A percentile compares a stretch with the other conserved stretches of the same genome.
Conservation (phyloP, 2,888 invertebrate genomes). For the Abrostola triplasia region DNA sequence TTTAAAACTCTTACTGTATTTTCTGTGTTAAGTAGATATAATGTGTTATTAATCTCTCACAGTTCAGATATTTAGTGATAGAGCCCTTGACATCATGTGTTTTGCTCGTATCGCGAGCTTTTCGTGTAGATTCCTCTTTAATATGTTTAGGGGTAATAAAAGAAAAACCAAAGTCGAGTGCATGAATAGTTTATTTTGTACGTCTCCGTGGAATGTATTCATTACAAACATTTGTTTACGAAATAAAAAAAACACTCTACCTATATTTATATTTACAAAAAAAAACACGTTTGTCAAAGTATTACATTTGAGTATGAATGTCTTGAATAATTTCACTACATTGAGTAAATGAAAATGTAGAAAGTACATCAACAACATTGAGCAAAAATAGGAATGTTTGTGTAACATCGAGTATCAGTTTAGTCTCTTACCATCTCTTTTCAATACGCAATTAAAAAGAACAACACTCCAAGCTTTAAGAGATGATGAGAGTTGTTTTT, state of each 20-base stretch:
- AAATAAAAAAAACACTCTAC: conserved; percentile 71
- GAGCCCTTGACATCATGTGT: too few species aligned
- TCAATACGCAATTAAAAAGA: conserved; percentile 31
- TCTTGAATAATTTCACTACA: conserved; percentile 74
- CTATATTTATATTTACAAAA: conserved; percentile 73
- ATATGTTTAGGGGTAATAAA: conserved; percentile 19
- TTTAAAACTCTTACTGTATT: too few species aligned
- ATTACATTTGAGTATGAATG: conserved; percentile 77
- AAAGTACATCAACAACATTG: conserved; percentile 60
- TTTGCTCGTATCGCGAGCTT: neutral
- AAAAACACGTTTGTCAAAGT: conserved; percentile 63
- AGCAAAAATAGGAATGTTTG: conserved; percentile 66
- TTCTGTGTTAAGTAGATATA: too few species aligned
- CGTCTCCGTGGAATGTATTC: conserved; percentile 79
- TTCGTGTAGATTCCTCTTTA: neutral
- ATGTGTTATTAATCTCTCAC: too few species aligned
- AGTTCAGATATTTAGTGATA: too few species aligned
- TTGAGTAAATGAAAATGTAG: conserved; percentile 69
- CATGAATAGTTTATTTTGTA: conserved; percentile 86
- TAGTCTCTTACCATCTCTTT: conserved; percentile 46
- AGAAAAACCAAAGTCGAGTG: conserved; percentile 77
- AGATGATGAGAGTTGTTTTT: conserved; percentile 38
- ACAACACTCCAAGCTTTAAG: conserved; percentile 26
- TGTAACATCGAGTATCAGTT: conserved; percentile 51
- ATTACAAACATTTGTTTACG: conserved; percentile 75